phyloP scores from a whole-genome alignment of 1,140 invertebrate species.

The Cotesia vestalis region DNA sequence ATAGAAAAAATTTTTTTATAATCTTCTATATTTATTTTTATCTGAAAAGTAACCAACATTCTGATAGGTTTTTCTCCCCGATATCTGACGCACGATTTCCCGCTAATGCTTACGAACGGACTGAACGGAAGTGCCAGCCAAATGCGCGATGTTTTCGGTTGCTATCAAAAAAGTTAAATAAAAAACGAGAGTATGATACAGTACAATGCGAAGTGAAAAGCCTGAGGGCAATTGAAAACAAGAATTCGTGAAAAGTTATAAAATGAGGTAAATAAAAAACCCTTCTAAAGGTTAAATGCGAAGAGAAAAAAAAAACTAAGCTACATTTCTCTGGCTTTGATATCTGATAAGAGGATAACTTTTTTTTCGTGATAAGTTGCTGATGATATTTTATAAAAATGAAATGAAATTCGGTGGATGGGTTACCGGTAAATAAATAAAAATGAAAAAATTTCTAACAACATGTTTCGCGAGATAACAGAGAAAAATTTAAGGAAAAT shows the following conservation, averaged over 20 bases:
- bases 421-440: too few species aligned
- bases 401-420: too few species aligned
- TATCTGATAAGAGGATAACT: background rate
- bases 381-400: too few species aligned
- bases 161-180: slow-evolving; percentile 11
- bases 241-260: background rate
- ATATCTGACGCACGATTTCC: slow-evolving; percentile 1
- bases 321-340: too few species aligned
- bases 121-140: slow-evolving; percentile 5
- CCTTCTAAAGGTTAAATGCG: too few species aligned
- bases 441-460: too few species aligned
- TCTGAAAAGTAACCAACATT: background rate
- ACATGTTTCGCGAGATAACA: too few species aligned
- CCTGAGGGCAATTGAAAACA: slow-evolving; percentile 27
- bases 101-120: slow-evolving; percentile 21
- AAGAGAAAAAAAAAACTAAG: background rate
- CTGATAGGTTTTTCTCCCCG: slow-evolving; percentile 8
- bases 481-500: too few species aligned
- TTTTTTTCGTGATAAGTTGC: background rate
- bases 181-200: slow-evolving; percentile 16
- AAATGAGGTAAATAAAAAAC: background rate
- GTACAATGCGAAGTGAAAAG: slow-evolving; percentile 23
- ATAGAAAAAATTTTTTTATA: too few species aligned
- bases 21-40: too few species aligned
- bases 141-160: background rate